A percentile compares a stretch with the other conserved stretches of the same genome.
These are phyloP conservation scores for Barnardius zonarius DNA, from an alignment of 2,113 vertebrate species.

Conservation along the genomic window DNA sequence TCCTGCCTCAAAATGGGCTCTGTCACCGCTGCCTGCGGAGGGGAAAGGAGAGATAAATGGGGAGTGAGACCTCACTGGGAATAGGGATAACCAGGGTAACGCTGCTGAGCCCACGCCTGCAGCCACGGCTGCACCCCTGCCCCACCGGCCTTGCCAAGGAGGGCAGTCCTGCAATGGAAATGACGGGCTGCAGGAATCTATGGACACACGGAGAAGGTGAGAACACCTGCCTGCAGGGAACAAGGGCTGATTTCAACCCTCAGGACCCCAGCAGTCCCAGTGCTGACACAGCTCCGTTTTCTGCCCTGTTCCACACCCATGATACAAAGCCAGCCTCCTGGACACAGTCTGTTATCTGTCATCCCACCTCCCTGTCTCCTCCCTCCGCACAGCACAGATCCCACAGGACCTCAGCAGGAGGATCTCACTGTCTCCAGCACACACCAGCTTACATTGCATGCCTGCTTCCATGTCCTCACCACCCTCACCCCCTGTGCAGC, in stretches of 20 bases:
- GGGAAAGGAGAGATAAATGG: not conserved
- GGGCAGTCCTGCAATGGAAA: not conserved
- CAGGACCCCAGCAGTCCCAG: not conserved
- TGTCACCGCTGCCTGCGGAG: not conserved
- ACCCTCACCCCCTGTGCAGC: fast-evolving
- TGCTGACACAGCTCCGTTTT: fast-evolving
- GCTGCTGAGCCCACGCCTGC: fast-evolving
- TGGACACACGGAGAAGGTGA: fast-evolving
- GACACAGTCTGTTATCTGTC: not conserved
- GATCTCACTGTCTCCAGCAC: not conserved
- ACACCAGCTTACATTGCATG: fast-evolving
- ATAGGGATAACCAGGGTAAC: fast-evolving
- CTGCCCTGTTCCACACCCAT: not conserved
- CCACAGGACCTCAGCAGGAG: not conserved
- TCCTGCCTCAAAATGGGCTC: not conserved
- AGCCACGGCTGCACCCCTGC: not conserved
- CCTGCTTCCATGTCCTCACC: not conserved
- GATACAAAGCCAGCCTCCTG: not conserved
- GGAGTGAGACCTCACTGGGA: not conserved
- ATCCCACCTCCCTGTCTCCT: not conserved
- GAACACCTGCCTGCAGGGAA: not conserved
- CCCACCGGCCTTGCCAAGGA: not conserved
- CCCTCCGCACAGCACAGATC: not conserved
- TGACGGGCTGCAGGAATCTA: fast-evolving
- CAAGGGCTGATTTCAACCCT: not conserved